A percentile compares a stretch with the other conserved stretches of the same genome.
Conservation (phyloP, 2,888 invertebrate species). For the Drosophila nr. perissopoda region DNA sequence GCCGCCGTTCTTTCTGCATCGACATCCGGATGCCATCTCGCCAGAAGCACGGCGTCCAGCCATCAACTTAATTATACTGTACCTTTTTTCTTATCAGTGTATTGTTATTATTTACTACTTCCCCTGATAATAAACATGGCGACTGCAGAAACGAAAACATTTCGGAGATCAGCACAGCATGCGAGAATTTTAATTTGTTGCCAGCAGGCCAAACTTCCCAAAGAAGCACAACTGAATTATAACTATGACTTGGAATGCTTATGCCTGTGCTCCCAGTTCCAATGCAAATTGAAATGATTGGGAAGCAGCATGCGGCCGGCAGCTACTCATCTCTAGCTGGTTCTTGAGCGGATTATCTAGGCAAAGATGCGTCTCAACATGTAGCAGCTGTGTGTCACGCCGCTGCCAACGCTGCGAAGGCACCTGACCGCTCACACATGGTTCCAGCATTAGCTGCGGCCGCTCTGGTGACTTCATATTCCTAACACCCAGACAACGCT, state of each 20-base stretch:
- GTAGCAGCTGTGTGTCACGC: slow-evolving; percentile 76
- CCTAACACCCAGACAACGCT: slow-evolving; percentile 67
- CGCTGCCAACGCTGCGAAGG: slow-evolving; percentile 79
- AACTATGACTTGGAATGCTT: slow-evolving; percentile 17
- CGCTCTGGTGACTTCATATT: not conserved
- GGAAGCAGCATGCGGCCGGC: slow-evolving; percentile 77
- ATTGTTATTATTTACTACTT: slow-evolving; percentile 11
- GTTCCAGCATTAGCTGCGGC: slow-evolving; percentile 21
- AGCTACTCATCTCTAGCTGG: slow-evolving; percentile 74
- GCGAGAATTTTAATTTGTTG: slow-evolving; percentile 64
- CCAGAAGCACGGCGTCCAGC: slow-evolving; percentile 71
- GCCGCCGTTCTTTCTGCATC: slow-evolving; percentile 47
- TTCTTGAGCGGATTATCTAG: slow-evolving; percentile 80
- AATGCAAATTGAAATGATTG: slow-evolving; percentile 84
- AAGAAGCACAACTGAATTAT: not conserved
- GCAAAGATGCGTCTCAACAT: slow-evolving; percentile 77
- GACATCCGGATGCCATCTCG: slow-evolving; percentile 70
- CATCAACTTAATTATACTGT: slow-evolving; percentile 75
- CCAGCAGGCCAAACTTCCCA: slow-evolving; percentile 10
- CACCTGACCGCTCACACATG: slow-evolving; percentile 24
- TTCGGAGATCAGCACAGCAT: slow-evolving; percentile 69
- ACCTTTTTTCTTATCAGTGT: slow-evolving; percentile 19
- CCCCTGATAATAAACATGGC: slow-evolving; percentile 21
- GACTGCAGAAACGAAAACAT: slow-evolving; percentile 62
- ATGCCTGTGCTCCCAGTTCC: slow-evolving; percentile 76